phyloP scores from a whole-genome alignment of 2,797 vertebrate species.

The Rhadinocentrus ornatus region DNA sequence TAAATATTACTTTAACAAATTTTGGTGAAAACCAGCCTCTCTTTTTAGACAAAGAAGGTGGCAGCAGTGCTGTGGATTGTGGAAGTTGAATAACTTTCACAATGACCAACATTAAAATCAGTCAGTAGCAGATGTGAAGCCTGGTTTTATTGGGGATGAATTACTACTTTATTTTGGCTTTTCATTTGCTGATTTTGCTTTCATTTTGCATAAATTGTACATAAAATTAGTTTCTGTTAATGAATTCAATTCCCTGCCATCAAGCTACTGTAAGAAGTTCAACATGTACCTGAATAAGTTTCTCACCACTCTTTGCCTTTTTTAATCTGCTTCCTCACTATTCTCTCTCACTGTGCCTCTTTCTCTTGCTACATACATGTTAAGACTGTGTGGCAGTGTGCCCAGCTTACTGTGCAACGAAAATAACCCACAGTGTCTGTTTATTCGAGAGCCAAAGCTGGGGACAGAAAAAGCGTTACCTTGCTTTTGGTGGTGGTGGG shows the following conservation, averaged over 20 bases:
- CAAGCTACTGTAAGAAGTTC: slow-evolving; percentile 14
- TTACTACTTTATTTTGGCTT: not conserved
- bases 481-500: slow-evolving; percentile 14
- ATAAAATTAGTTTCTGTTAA: slow-evolving; percentile 15
- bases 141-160: not conserved
- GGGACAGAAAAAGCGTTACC: slow-evolving; percentile 15
- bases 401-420: slow-evolving; percentile 28
- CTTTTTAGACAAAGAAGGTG: not conserved
- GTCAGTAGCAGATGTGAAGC: not conserved
- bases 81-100: not conserved
- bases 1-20: not conserved
- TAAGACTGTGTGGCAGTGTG: slow-evolving; percentile 27
- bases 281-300: slow-evolving; percentile 36
- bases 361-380: slow-evolving; percentile 27
- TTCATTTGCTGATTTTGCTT: slow-evolving; percentile 18
- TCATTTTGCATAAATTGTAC: slow-evolving; percentile 28
- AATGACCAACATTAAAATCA: not conserved
- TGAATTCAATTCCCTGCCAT: slow-evolving; percentile 21
- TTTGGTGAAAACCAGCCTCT: not conserved
- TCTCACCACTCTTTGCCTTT: slow-evolving; percentile 35
- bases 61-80: not conserved
- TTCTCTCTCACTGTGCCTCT: not conserved
- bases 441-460: not conserved
- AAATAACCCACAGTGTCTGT: slow-evolving; percentile 22
- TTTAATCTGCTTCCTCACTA: slow-evolving; percentile 31